phyloP scores from a whole-genome alignment of 2,797 vertebrate species.

The Phalloptychus januarius region DNA sequence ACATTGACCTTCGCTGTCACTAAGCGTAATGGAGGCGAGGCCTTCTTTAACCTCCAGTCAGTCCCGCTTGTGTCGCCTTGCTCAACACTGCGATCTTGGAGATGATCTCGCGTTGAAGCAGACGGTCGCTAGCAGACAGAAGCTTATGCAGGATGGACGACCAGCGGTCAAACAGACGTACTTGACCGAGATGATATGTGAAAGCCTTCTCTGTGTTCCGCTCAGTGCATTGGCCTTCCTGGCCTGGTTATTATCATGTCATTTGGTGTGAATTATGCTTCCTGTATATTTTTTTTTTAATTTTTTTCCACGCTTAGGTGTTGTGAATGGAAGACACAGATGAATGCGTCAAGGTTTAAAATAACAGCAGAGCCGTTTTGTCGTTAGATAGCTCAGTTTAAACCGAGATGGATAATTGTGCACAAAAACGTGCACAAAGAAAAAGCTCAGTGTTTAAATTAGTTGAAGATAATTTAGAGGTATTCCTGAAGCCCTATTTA shows the following conservation, averaged over 20 bases:
- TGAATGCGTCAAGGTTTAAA: neutral
- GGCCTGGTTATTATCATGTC: neutral
- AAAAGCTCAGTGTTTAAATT: neutral
- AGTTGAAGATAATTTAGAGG: neutral
- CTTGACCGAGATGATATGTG: conserved; percentile 58
- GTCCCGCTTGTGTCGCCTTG: conserved; percentile 20
- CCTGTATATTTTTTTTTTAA: neutral
- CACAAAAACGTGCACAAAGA: neutral
- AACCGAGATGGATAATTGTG: neutral
- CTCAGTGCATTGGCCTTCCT: conserved; percentile 25
- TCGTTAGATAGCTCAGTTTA: neutral
- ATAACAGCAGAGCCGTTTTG: neutral
- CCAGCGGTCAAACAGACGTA: conserved; percentile 64
- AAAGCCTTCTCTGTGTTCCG: conserved; percentile 38
- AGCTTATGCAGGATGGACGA: conserved; percentile 35
- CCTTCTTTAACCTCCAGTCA: conserved; percentile 41
- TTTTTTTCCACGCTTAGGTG: too few species aligned
- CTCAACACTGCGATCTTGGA: conserved; percentile 32
- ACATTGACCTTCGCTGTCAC: conserved; percentile 75
- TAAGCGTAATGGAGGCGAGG: conserved; percentile 49
- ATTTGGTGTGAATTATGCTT: too few species aligned
- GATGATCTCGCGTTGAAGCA: conserved; percentile 46
- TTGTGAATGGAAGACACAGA: neutral
- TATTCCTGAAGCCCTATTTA: neutral
- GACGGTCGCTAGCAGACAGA: conserved; percentile 28